phyloP scores from a whole-genome alignment of 2,113 vertebrate species.

The Calcarius ornatus region DNA sequence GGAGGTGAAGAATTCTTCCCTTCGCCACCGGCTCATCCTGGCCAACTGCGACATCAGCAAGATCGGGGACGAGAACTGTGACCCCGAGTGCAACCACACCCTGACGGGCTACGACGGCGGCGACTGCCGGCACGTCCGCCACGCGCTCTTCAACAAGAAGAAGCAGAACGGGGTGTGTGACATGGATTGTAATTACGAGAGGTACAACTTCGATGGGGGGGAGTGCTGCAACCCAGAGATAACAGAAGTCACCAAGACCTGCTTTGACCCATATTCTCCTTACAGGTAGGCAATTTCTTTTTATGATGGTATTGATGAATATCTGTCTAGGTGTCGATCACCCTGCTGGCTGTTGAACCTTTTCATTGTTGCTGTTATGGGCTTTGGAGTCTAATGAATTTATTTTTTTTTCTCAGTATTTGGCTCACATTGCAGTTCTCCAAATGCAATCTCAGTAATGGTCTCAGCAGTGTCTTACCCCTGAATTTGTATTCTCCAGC shows the following conservation, averaged over 20 bases:
- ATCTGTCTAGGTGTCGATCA: not conserved
- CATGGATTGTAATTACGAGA: slow-evolving; percentile 93
- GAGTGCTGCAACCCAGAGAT: slow-evolving; percentile 95
- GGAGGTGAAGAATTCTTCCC: slow-evolving; percentile 88
- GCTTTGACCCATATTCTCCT: slow-evolving; percentile 92
- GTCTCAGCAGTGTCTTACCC: not conserved
- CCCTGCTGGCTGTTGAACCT: not conserved
- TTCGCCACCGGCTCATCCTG: slow-evolving; percentile 88
- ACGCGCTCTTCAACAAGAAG: slow-evolving; percentile 78
- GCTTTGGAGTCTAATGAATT: not conserved
- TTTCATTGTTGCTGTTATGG: not conserved
- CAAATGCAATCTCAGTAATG: not conserved
- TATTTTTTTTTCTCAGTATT: not conserved
- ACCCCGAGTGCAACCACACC: slow-evolving; percentile 94
- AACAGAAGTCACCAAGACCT: slow-evolving; percentile 97
- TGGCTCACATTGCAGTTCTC: not conserved
- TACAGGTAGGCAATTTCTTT: slow-evolving; percentile 84
- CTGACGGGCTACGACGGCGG: slow-evolving; percentile 90
- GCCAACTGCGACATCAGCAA: slow-evolving; percentile 97
- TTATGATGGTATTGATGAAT: not conserved
- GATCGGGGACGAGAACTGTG: slow-evolving; percentile 88
- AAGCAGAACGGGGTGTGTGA: slow-evolving; percentile 90
- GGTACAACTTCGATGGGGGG: slow-evolving; percentile 87
- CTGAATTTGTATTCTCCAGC: not conserved
- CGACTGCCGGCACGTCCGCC: slow-evolving; percentile 82